Evolutionary conservation across 2,113 vertebrate genomes (phyloP).

Genomic region (Trematomus loennbergii): DNA sequence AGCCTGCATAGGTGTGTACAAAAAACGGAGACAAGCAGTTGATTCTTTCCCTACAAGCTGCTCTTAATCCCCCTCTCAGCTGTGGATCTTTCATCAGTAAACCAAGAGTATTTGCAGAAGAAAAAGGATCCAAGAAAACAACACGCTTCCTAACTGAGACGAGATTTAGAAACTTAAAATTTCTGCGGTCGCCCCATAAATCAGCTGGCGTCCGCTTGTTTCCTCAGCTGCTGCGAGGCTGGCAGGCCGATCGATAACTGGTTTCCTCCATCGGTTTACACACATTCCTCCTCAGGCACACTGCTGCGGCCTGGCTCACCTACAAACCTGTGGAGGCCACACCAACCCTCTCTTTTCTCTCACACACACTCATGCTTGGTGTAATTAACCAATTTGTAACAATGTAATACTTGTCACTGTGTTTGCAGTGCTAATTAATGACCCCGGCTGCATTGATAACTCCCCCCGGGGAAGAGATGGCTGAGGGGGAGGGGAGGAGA

Average conservation of each 20-base stretch:
- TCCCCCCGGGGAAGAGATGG: constrained; percentile 40
- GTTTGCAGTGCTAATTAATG: constrained; percentile 82
- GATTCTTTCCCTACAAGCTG: constrained; percentile 43
- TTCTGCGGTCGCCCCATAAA: constrained; percentile 64
- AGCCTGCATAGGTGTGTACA: constrained; percentile 34
- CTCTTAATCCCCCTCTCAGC: constrained; percentile 36
- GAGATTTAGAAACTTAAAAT: constrained; percentile 27
- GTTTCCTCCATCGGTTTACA: constrained; percentile 75
- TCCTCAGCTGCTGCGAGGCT: constrained; percentile 74
- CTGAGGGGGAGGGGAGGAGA: constrained; percentile 24
- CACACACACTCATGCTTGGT: constrained; percentile 1
- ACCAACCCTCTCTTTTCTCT: neutral
- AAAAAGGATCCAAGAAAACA: constrained; percentile 21
- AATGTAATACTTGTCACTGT: constrained; percentile 82
- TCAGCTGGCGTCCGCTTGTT: constrained; percentile 72
- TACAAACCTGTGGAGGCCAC: constrained; percentile 32
- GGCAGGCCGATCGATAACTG: constrained; percentile 82
- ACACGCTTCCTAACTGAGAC: constrained; percentile 30
- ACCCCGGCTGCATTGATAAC: constrained; percentile 75
- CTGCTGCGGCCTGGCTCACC: constrained; percentile 38
- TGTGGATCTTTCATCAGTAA: constrained; percentile 44
- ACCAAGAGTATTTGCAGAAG: constrained; percentile 31
- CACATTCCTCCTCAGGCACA: constrained; percentile 78
- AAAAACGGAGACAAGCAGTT: constrained; percentile 26
- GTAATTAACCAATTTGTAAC: constrained; percentile 87